A percentile compares a stretch with the other conserved stretches of the same genome.
Conservation (phyloP, 2,888 invertebrate species). For the Hypena proboscidalis region DNA sequence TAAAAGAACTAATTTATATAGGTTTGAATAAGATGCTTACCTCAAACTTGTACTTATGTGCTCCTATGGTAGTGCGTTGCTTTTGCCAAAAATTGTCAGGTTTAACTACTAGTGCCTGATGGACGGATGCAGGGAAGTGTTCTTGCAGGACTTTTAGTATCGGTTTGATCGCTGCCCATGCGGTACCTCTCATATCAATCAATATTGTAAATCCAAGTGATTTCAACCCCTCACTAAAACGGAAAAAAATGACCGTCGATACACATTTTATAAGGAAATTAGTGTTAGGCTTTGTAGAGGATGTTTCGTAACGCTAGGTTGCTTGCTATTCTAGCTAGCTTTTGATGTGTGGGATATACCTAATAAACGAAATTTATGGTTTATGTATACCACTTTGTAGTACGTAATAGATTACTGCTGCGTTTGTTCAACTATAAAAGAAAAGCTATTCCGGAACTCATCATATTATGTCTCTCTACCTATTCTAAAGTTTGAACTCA, state of each 20-base stretch:
- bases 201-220: constrained; percentile 97
- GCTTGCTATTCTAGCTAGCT: too few relatives aligned
- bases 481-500: too few relatives aligned
- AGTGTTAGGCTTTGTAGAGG: too few relatives aligned
- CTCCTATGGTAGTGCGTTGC: constrained; percentile 98
- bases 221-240: constrained; percentile 92
- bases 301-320: too few relatives aligned
- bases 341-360: too few relatives aligned
- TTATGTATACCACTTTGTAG: too few relatives aligned
- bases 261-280: too few relatives aligned
- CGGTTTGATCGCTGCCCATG: constrained; percentile 98
- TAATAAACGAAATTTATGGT: too few relatives aligned
- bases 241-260: constrained; percentile 22
- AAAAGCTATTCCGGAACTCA: too few relatives aligned
- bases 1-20: not conserved
- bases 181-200: constrained; percentile 98
- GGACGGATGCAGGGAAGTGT: constrained; percentile 96
- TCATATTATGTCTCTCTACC: too few relatives aligned
- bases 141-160: constrained; percentile 98
- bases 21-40: constrained; percentile 73
- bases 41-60: constrained; percentile 99
- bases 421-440: too few relatives aligned
- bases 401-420: too few relatives aligned
- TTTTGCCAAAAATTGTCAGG: constrained; percentile 99
- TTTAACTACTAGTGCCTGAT: constrained; percentile 98